Conservation (phyloP, 2,888 invertebrate genomes). For the Dasypogon diadema region DNA sequence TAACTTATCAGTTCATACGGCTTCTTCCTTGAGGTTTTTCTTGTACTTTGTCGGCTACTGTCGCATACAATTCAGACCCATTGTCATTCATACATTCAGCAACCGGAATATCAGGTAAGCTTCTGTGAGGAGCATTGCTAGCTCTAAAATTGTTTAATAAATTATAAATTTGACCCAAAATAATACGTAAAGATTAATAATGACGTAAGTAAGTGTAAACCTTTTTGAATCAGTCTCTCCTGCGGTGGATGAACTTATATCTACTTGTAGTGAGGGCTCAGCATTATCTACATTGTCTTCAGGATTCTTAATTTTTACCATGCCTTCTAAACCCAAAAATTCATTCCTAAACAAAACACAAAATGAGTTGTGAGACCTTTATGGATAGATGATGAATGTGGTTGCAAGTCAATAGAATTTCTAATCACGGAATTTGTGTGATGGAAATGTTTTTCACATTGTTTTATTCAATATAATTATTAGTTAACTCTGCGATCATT, state of each 20-base stretch:
- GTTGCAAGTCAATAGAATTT: too few species aligned
- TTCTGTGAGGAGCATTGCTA: constrained; percentile 74
- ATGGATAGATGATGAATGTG: too few species aligned
- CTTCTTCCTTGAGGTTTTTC: constrained; percentile 65
- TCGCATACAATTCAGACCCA: constrained; percentile 87
- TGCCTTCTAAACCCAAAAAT: constrained; percentile 78
- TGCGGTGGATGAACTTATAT: constrained; percentile 64
- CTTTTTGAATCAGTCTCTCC: constrained; percentile 61
- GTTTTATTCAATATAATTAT: too few species aligned
- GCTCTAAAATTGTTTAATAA: constrained; percentile 61
- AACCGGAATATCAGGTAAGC: constrained; percentile 87
- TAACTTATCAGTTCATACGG: too few species aligned
- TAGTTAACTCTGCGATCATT: too few species aligned
- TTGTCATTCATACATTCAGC: constrained; percentile 80
- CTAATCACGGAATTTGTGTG: too few species aligned
- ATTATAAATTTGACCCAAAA: too few species aligned
- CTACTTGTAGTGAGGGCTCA: constrained; percentile 44
- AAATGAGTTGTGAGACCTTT: too few species aligned
- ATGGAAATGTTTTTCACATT: too few species aligned
- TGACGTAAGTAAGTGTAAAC: constrained; percentile 28
- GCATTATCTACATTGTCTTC: constrained; percentile 72
- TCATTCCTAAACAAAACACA: constrained; percentile 72
- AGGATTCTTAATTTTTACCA: constrained; percentile 79
- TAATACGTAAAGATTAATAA: too few species aligned
- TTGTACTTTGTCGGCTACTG: constrained; percentile 76